Evolutionary conservation across 2,888 invertebrate genomes (phyloP).

Genomic region (Plemyria rubiginata): DNA sequence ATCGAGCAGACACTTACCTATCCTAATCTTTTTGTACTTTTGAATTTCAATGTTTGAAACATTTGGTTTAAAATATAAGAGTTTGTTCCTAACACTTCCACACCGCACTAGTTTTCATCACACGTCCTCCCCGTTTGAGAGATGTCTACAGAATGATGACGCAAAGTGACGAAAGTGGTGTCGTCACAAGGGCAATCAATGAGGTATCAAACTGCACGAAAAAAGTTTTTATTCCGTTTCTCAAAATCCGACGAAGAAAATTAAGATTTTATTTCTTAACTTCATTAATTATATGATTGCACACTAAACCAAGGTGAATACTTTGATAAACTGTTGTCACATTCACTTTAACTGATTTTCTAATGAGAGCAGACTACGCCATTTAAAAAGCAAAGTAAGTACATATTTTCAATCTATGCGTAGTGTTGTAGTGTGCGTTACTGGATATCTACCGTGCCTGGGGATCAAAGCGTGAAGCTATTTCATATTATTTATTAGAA

Average conservation of each 20-base stretch:
- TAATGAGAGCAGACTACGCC: not conserved
- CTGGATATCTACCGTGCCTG: no score
- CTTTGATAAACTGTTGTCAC: not conserved
- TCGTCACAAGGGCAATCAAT: constrained; percentile 66
- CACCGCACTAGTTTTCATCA: constrained; percentile 61
- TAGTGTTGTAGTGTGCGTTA: no score
- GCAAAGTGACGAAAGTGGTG: constrained; percentile 72
- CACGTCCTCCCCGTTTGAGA: constrained; percentile 78
- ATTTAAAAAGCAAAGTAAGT: not conserved
- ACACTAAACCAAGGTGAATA: not conserved
- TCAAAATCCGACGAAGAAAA: not conserved
- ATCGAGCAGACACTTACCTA: constrained; percentile 63
- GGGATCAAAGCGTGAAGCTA: no score
- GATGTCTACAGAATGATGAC: constrained; percentile 77
- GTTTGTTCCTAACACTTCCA: constrained; percentile 64
- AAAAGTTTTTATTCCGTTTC: constrained; percentile 37
- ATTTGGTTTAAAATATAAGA: constrained; percentile 73
- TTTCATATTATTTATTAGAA: no score
- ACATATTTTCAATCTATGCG: not conserved
- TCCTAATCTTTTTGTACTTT: constrained; percentile 83
- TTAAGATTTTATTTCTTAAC: not conserved
- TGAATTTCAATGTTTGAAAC: constrained; percentile 77
- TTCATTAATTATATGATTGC: not conserved
- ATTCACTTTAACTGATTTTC: not conserved
- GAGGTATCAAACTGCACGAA: constrained; percentile 58